These are phyloP conservation scores for Falco biarmicus DNA, from an alignment of 2,797 vertebrate genomes.

Conservation along the genomic window DNA sequence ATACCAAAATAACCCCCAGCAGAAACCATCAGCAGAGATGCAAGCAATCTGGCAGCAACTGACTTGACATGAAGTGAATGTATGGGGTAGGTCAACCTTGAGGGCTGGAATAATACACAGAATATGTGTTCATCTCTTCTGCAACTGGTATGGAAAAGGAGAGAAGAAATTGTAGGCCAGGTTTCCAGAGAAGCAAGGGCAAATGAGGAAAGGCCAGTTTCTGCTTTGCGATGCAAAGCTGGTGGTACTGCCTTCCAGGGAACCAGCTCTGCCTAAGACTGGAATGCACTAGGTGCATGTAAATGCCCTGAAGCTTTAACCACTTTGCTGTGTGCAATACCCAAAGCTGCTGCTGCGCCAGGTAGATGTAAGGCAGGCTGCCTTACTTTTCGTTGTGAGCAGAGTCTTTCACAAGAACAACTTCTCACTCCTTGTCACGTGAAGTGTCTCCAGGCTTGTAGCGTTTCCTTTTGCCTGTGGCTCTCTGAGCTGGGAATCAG, in stretches of 20 bases:
- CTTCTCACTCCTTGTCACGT: background rate
- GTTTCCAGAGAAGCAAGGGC: background rate
- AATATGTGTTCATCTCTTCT: background rate
- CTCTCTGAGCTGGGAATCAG: background rate
- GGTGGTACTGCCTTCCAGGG: background rate
- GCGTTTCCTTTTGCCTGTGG: background rate
- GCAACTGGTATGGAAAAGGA: background rate
- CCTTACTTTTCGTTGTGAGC: background rate
- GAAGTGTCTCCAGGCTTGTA: background rate
- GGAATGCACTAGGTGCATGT: background rate
- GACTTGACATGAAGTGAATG: background rate
- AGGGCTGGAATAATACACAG: background rate
- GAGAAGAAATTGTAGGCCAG: background rate
- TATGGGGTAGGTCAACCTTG: background rate
- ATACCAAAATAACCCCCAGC: background rate
- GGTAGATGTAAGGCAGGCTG: background rate
- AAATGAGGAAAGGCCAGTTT: background rate
- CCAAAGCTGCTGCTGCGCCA: background rate
- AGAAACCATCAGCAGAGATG: background rate
- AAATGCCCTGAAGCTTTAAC: background rate
- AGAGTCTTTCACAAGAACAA: background rate
- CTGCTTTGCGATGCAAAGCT: background rate
- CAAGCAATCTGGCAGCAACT: background rate
- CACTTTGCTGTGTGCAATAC: accelerated
- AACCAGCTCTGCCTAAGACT: accelerated